Conservation (phyloP, 2,888 invertebrate genomes). For the Sesia apiformis region DNA sequence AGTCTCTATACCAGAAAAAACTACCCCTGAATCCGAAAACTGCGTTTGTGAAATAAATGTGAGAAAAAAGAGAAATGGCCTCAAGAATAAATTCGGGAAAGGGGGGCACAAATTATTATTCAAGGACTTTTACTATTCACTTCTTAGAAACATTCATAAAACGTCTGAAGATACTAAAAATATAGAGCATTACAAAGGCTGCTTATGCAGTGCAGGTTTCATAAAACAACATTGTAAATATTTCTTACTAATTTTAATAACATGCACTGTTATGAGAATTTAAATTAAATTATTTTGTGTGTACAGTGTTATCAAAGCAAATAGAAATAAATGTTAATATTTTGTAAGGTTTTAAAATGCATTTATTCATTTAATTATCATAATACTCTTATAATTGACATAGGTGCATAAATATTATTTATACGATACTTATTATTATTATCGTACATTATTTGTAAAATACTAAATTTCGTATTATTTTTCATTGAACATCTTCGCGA, state of each 20-base stretch:
- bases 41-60: constrained; percentile 19
- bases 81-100: constrained; percentile 2
- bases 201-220: constrained; percentile 13
- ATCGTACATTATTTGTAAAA: not conserved
- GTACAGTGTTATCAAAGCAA: not conserved
- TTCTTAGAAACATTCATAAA: no score
- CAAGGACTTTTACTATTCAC: no score
- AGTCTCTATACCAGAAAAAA: not conserved
- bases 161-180: no score
- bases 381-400: not conserved
- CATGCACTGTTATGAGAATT: not conserved
- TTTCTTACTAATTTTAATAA: constrained; percentile 7
- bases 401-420: not conserved
- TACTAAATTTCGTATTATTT: no score
- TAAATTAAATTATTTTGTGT: constrained; percentile 7
- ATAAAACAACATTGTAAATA: constrained; percentile 7
- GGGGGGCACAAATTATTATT: no score
- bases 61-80: constrained; percentile 23
- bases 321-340: not conserved
- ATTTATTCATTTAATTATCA: no score
- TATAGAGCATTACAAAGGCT: constrained; percentile 3
- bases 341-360: not conserved
- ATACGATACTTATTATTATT: no score
- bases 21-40: constrained; percentile 1
- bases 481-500: no score